Conservation (phyloP, 2,113 vertebrate species). For the Python bivittatus region DNA sequence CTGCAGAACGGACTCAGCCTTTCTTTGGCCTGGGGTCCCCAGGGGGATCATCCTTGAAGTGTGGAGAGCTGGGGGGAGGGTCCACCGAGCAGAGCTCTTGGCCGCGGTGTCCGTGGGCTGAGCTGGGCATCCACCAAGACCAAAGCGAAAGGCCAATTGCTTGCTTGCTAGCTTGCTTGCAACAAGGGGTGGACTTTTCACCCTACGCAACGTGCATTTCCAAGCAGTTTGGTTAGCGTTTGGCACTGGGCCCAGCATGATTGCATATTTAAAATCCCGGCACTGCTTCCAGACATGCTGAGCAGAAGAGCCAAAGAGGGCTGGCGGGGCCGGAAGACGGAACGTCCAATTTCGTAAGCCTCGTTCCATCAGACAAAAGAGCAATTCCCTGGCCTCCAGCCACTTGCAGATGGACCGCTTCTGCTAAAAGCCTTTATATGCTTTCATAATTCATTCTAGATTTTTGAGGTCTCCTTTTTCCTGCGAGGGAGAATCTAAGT, state of each 20-base stretch:
- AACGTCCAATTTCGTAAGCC: too few species aligned
- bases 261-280: conserved; percentile 74
- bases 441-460: not conserved
- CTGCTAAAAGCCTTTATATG: not conserved
- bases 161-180: too few species aligned
- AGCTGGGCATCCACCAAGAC: conserved; percentile 33
- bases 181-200: conserved; percentile 21
- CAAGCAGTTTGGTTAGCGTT: conserved; percentile 50
- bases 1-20: conserved; percentile 21
- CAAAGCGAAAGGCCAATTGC: too few species aligned
- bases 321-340: conserved; percentile 7
- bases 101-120: not conserved
- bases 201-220: too few species aligned
- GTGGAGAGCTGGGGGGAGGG: not conserved
- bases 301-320: conserved; percentile 39
- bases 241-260: conserved; percentile 68
- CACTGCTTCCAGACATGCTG: conserved; percentile 47
- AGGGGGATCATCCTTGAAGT: not conserved
- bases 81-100: not conserved
- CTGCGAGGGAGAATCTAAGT: not conserved
- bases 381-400: not conserved
- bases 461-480: accelerated
- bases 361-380: too few species aligned
- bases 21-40: not conserved
- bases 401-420: not conserved